Conservation (phyloP, 2,113 vertebrate species). For the Hemiscyllium ocellatum region DNA sequence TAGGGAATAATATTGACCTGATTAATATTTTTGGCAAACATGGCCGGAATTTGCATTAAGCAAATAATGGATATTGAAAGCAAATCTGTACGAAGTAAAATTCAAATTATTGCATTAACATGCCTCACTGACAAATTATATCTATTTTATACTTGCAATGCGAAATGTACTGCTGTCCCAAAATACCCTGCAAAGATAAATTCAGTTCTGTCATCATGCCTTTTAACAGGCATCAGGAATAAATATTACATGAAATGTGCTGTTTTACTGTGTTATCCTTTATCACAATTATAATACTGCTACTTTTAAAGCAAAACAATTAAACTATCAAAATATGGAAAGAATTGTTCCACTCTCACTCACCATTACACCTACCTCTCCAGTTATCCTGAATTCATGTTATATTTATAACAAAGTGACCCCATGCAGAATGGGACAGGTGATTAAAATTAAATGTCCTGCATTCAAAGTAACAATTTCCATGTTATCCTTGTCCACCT, state of each 20-base stretch:
- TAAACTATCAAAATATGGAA: neutral
- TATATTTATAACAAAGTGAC: neutral
- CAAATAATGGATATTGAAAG: neutral
- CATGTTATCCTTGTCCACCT: neutral
- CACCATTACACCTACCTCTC: neutral
- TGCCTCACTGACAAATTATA: neutral
- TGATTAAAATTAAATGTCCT: neutral
- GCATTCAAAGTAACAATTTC: neutral
- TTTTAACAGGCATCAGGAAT: neutral
- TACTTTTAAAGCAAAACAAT: neutral
- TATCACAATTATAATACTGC: slow-evolving; percentile 14
- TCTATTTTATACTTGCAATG: neutral
- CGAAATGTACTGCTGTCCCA: neutral
- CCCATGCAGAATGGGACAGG: neutral
- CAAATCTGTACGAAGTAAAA: neutral
- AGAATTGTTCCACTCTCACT: neutral
- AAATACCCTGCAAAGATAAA: neutral
- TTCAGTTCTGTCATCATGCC: neutral
- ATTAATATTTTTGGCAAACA: neutral
- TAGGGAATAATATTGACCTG: neutral
- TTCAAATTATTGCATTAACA: neutral
- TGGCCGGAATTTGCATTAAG: neutral
- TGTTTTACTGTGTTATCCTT: neutral
- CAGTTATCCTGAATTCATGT: neutral
- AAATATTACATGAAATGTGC: neutral